Evolutionary conservation across 2,113 vertebrate species (phyloP), one percentile per base, ranked within the genome.

Genomic region (Psilopsiagon aurifrons): DNA sequence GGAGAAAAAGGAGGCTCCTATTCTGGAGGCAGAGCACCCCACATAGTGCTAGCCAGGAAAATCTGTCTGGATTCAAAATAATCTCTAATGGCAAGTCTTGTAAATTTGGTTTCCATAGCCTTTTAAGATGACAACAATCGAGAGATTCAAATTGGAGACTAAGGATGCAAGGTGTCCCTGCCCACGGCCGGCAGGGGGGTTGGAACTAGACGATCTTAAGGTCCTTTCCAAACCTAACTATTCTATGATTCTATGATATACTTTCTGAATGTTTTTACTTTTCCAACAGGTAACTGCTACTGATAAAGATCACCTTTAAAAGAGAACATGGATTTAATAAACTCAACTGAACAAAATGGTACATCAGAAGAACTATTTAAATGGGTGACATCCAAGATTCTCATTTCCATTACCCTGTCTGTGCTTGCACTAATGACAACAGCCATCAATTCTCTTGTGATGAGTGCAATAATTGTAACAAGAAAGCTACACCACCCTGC

Each of bases 401-500:
- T 99, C 63, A 98, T 99, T 63, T 99, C 99, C 33, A 95, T 99
- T 92, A 99, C 98, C 18, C 98, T 99, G 29, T 99, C 99, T 20
- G 96, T 98, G 27, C 95, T 99, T 85, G 98, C 99, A 7, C 92
- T 99, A 82, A 98, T 99, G 96, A 99, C 99, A 68, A 99, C 99
- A 0, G 98, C 98, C 93, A 99, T 99, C 98, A 99, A 99, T 97
- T 99, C 99, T 86, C 98, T 99, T 4, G 99, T 99, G 95, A 99
- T 99, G 95, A 98, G 99, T 67, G 99, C 99, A 60, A 99, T 99
- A 95, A 98, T 99, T 16, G 99, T 99, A 92, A 99, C 99, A 20
- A 98, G 98, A 91, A 99, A 99, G 95, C 97, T 99, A 87, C 99
- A 99, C 96, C 99, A 99, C 91, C 99, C 99, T 1, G 99, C 99